phyloP scores from a whole-genome alignment of 1,140 invertebrate species.

The Spodoptera litura region DNA sequence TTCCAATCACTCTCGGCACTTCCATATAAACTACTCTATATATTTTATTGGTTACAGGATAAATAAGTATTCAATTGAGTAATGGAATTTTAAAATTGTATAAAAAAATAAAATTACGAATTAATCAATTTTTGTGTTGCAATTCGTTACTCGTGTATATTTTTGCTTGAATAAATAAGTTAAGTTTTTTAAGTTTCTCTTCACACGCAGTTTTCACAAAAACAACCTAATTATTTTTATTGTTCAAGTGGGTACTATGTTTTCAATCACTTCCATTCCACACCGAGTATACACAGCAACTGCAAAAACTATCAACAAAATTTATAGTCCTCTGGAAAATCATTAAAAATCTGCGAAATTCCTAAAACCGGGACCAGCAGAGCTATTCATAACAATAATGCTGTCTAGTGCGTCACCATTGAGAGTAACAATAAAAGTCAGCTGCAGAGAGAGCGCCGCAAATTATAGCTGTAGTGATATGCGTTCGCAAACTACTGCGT shows the following conservation, averaged over 20 bases:
- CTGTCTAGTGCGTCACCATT: conserved; percentile 37
- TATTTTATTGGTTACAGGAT: background rate
- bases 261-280: too few species aligned
- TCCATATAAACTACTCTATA: background rate
- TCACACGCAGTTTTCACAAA: too few species aligned
- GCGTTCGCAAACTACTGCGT: conserved; percentile 15
- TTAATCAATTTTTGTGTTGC: too few species aligned
- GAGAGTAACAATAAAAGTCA: conserved; percentile 44
- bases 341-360: background rate
- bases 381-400: conserved; percentile 42
- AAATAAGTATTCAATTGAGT: background rate
- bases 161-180: too few species aligned
- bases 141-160: too few species aligned
- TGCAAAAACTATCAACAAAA: background rate
- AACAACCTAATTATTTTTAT: too few species aligned
- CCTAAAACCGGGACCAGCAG: conserved; percentile 26
- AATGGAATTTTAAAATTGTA: background rate
- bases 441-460: conserved; percentile 5
- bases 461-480: conserved; percentile 43
- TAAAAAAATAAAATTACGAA: too few species aligned
- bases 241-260: too few species aligned
- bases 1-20: background rate
- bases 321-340: background rate
- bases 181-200: too few species aligned
- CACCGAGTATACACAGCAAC: too few species aligned